Conservation (phyloP, 2,113 vertebrate genomes). For the Lepus europaeus region DNA sequence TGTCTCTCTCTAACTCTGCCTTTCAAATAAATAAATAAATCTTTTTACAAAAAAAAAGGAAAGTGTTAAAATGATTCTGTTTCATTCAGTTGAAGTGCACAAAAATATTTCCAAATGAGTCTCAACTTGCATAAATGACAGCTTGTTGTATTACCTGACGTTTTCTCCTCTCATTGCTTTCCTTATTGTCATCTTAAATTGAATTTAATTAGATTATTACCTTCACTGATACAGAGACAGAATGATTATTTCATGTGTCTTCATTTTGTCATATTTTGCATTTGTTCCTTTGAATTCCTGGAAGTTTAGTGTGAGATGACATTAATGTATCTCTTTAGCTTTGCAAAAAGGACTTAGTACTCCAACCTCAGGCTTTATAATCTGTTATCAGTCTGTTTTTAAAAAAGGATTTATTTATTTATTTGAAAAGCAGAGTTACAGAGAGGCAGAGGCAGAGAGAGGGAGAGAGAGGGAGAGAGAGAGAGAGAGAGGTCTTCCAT, state of each 20-base stretch:
- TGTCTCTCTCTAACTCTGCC: too few relatives aligned
- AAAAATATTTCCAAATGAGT: constrained; percentile 22
- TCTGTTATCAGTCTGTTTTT: background rate
- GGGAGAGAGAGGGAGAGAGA: too few relatives aligned
- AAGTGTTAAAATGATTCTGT: constrained; percentile 16
- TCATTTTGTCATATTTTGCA: constrained; percentile 37
- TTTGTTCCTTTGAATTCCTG: constrained; percentile 20
- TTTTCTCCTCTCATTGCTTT: constrained; percentile 28
- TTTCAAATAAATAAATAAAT: too few relatives aligned
- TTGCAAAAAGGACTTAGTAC: background rate
- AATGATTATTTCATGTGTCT: background rate
- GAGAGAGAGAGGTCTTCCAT: too few relatives aligned
- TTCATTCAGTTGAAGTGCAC: background rate
- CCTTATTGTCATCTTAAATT: constrained; percentile 26
- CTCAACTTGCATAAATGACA: background rate
- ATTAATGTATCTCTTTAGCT: constrained; percentile 16
- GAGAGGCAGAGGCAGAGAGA: too few relatives aligned
- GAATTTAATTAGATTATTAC: background rate
- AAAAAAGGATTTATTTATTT: too few relatives aligned
- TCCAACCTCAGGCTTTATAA: constrained; percentile 21
- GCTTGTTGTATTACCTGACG: background rate
- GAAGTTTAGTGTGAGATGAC: constrained; percentile 5
- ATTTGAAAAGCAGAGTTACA: too few relatives aligned
- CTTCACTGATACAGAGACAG: background rate
- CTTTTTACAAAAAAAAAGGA: too few relatives aligned